A percentile compares a stretch with the other conserved stretches of the same genome.
phyloP scores from a whole-genome alignment of 2,888 invertebrate genomes.

The Caradrina clavipalpis region DNA sequence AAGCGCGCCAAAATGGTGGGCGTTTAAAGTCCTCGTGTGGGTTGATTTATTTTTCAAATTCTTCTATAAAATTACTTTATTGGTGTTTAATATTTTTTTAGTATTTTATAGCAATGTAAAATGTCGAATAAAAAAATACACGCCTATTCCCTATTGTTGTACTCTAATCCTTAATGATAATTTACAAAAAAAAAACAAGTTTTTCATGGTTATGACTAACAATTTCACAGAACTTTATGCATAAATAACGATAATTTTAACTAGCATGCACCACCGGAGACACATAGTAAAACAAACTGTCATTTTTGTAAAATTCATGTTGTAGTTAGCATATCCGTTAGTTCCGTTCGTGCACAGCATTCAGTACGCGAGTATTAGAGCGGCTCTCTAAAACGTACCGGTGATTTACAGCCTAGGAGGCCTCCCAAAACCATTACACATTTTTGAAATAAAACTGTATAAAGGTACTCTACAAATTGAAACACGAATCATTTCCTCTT shows the following conservation, averaged over 20 bases:
- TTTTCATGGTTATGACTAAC: neutral
- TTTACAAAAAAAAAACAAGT: no score
- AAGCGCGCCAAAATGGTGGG: no score
- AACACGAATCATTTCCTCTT: constrained; percentile 18
- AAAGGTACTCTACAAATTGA: constrained; percentile 22
- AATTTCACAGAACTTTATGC: neutral
- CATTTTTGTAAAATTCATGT: constrained; percentile 26
- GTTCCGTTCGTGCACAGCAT: constrained; percentile 23
- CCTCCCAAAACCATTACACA: constrained; percentile 15
- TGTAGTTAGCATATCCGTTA: neutral
- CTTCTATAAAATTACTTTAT: no score
- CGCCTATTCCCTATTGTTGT: no score
- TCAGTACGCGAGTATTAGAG: neutral
- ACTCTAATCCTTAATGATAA: no score
- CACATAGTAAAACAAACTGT: constrained; percentile 11
- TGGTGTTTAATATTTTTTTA: no score
- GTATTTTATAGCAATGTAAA: no score
- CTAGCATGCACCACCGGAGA: neutral
- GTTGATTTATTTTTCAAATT: no score
- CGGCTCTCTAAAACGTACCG: constrained; percentile 10
- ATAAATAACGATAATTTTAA: neutral
- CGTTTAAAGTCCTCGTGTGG: no score
- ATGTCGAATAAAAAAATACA: no score
- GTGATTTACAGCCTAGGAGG: constrained; percentile 28
- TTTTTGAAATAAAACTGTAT: constrained; percentile 17